These are phyloP conservation scores for Cyanoramphus novaezelandiae DNA, from an alignment of 2,113 vertebrate genomes.

Conservation along the genomic window DNA sequence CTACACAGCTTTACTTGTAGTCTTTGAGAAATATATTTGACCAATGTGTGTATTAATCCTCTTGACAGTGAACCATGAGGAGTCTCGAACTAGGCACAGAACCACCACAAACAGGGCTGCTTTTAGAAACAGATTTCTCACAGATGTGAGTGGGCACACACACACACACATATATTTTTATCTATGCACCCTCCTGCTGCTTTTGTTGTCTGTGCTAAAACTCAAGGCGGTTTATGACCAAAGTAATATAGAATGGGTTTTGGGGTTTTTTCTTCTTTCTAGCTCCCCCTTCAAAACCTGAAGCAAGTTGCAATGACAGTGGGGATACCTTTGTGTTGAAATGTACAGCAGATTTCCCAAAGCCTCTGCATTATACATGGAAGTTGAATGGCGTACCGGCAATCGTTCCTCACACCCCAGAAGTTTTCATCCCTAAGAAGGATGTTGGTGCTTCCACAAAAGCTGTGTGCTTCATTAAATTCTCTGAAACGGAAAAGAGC, in stretches of 20 bases:
- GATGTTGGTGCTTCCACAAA: rapidly evolving
- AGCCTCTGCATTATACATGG: neutral
- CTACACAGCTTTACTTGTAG: neutral
- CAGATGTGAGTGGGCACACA: rapidly evolving
- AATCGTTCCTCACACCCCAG: rapidly evolving
- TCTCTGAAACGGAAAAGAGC: neutral
- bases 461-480: neutral
- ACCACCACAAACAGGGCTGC: neutral
- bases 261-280: neutral
- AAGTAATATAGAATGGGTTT: neutral
- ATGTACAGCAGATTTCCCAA: neutral
- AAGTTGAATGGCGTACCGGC: rapidly evolving
- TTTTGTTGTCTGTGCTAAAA: neutral
- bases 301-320: neutral
- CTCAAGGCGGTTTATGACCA: neutral
- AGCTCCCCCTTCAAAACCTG: constrained; percentile 5
- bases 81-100: neutral
- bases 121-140: neutral
- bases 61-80: neutral
- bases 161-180: rapidly evolving
- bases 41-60: neutral
- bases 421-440: neutral
- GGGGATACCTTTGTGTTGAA: neutral
- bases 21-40: neutral
- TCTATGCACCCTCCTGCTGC: neutral